Evolutionary conservation across 2,888 invertebrate species (phyloP).

Genomic region (Bombylius discolor): DNA sequence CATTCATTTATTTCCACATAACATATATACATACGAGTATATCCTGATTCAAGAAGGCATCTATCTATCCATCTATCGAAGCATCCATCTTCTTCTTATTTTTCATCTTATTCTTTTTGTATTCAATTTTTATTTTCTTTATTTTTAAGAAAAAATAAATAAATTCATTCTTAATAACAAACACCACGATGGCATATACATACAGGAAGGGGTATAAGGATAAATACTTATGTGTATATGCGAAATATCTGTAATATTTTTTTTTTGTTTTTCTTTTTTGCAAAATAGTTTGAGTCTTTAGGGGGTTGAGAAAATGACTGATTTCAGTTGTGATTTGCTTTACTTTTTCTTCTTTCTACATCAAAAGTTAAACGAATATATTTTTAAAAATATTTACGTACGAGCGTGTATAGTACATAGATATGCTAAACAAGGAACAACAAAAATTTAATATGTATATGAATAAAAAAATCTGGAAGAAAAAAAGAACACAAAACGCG

Average conservation of each 20-base stretch:
- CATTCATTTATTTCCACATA: not conserved
- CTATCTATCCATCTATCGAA: conserved; percentile 9
- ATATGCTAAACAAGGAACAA: not conserved
- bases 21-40: not conserved
- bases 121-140: not conserved
- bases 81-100: conserved; percentile 5
- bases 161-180: not conserved
- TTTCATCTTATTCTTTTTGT: too few relatives aligned
- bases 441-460: too few relatives aligned
- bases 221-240: too few relatives aligned
- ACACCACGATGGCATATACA: too few relatives aligned
- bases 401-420: not conserved
- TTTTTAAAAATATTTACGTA: not conserved
- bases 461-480: too few relatives aligned
- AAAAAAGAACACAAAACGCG: too few relatives aligned
- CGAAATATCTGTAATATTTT: too few relatives aligned
- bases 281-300: not conserved
- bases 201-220: too few relatives aligned
- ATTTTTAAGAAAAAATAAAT: conserved; percentile 5
- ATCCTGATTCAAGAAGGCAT: not conserved
- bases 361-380: not conserved
- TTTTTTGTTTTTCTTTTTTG: too few relatives aligned
- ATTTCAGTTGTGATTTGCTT: not conserved
- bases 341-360: not conserved
- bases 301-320: conserved; percentile 3